These are phyloP conservation scores for Cheiracanthium punctorium DNA, from an alignment of 2,888 invertebrate species.

Conservation along the genomic window DNA sequence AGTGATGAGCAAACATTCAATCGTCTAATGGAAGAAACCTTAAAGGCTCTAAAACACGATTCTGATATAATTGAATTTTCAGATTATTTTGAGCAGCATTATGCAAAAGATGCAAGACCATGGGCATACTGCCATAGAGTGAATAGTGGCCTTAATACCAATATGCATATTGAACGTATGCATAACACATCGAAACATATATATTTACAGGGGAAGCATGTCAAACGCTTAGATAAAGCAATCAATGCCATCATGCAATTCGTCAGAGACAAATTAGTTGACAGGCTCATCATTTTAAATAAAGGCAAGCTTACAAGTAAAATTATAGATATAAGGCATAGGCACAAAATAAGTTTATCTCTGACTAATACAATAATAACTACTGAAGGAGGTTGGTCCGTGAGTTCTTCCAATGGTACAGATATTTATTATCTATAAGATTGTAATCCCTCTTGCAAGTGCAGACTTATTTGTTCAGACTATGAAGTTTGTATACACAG, in stretches of 20 bases:
- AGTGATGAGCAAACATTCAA: background rate
- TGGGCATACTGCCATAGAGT: background rate
- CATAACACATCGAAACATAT: background rate
- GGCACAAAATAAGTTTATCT: background rate
- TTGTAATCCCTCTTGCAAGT: too few relatives aligned
- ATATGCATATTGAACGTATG: background rate
- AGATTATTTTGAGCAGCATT: background rate
- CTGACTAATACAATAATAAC: background rate
- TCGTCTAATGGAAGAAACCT: background rate
- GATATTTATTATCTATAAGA: too few relatives aligned
- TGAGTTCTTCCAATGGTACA: too few relatives aligned
- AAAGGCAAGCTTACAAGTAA: background rate
- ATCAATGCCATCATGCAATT: background rate
- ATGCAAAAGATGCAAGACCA: background rate
- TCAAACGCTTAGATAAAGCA: background rate
- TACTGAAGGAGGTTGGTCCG: background rate
- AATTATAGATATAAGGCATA: background rate
- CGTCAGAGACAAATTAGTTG: background rate
- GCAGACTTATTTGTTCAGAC: background rate
- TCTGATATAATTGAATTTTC: background rate
- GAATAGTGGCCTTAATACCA: background rate
- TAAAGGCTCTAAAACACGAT: background rate
- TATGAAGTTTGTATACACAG: background rate
- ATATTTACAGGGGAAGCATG: background rate
- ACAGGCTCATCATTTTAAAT: background rate